Base-by-base conservation (phyloP, 2,888 invertebrate genomes). In the Diarsia brunnea region DNA sequence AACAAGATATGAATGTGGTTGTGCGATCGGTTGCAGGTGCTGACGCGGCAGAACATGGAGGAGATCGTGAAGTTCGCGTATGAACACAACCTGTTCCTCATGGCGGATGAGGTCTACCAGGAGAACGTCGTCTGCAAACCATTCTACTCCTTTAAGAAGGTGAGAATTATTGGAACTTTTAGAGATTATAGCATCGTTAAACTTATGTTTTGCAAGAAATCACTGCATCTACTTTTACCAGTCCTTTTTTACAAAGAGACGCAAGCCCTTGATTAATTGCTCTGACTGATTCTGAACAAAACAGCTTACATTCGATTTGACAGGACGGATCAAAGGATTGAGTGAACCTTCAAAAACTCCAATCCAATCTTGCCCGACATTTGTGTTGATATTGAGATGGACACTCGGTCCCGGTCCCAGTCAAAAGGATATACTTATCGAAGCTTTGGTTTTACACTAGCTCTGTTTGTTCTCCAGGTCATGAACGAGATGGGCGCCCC, bases 41-140 rank as follows among this genome's bases (percentile, higher is more conserved):
- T 99, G 73, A 97, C 98, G 0, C 97, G 97, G 67, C 93, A 98
- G 76, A 99, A 99, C 92, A 99, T 99, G 84, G 98, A 98, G 92
- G 97, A 98, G 84, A 97, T 99, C 79, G 98, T 99, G 83, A 98
- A 98, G 92, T 99, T 99, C 94, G 99, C 99, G 0, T 96, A 98
- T 86, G 97, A 98, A 81, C 98, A 98, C 90, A 97, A 97, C n/a
- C 95, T 99, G n/a, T 98, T 99, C 92, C 90, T 99, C 19, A 94
- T 99, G 86, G 99, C 99, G 53, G 99, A 99, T 93, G 99, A 99
- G 94, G 99, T 98, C 24, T 99, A 99, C 92, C 99, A 99, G 95
- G 98, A 99, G 92, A 99, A 99, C 92, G 97, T 99, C 47, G 97
- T 98, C 85, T 97, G 98, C 69, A 98, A 98, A 72, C 96, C 98